A percentile compares a stretch with the other conserved stretches of the same genome.
Evolutionary conservation across 2,888 invertebrate species (phyloP).

Genomic region (Abscondita cerata): DNA sequence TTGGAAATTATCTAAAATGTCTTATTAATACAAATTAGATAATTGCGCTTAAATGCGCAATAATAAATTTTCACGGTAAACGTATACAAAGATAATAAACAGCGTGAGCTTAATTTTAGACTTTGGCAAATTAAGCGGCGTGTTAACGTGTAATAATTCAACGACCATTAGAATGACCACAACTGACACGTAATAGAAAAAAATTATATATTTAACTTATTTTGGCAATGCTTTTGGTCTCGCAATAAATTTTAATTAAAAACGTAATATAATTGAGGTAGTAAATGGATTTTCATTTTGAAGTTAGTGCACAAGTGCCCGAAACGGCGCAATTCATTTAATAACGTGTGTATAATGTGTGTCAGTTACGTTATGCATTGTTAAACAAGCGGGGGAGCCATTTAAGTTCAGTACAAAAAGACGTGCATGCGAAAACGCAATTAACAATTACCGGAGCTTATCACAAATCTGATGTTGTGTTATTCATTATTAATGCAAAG

Average conservation of each 20-base stretch:
- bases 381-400: conserved; percentile 53
- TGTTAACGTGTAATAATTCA: too few relatives aligned
- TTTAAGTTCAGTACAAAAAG: conserved; percentile 48
- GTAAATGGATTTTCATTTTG: conserved; percentile 18
- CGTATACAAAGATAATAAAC: too few relatives aligned
- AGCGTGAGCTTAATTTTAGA: too few relatives aligned
- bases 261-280: conserved; percentile 16
- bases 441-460: conserved; percentile 60
- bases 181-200: too few relatives aligned
- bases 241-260: conserved; percentile 17
- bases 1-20: too few relatives aligned
- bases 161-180: too few relatives aligned
- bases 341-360: conserved; percentile 37
- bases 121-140: too few relatives aligned
- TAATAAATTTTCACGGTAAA: too few relatives aligned
- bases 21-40: too few relatives aligned
- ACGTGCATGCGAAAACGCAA: conserved; percentile 59
- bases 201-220: too few relatives aligned
- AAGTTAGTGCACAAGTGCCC: conserved; percentile 21
- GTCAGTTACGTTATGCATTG: conserved; percentile 46
- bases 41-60: too few relatives aligned
- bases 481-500: conserved; percentile 59
- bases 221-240: too few relatives aligned
- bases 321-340: conserved; percentile 37
- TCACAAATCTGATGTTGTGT: conserved; percentile 59